These are phyloP conservation scores for Hydropsyche betteni DNA, from an alignment of 2,888 invertebrate species.

Conservation along the genomic window DNA sequence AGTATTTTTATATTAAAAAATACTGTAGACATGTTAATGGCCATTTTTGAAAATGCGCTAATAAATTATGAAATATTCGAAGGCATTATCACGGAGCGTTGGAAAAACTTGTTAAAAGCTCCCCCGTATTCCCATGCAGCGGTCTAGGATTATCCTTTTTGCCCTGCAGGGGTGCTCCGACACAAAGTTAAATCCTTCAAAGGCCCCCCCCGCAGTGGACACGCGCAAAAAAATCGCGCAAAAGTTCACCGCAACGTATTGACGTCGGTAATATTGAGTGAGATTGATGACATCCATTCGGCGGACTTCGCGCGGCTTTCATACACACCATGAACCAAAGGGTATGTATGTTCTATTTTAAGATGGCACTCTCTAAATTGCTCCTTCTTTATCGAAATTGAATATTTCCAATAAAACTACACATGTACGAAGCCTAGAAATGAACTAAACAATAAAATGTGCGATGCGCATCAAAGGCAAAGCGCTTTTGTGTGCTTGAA, in stretches of 20 bases:
- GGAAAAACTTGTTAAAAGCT: constrained; percentile 10
- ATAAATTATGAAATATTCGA: too few relatives aligned
- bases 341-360: too few relatives aligned
- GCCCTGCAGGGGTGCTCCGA: constrained; percentile 2
- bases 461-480: not conserved
- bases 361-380: too few relatives aligned
- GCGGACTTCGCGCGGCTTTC: constrained; percentile 10
- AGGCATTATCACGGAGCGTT: not conserved
- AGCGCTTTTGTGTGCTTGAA: constrained; percentile 2
- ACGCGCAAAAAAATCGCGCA: constrained; percentile 45
- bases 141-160: constrained; percentile 26
- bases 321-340: too few relatives aligned
- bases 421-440: too few relatives aligned
- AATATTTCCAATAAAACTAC: too few relatives aligned
- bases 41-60: too few relatives aligned
- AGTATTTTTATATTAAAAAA: too few relatives aligned
- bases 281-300: constrained; percentile 47
- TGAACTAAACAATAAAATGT: too few relatives aligned
- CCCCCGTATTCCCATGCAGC: not conserved
- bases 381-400: too few relatives aligned
- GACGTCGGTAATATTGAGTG: constrained; percentile 49
- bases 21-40: too few relatives aligned
- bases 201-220: constrained; percentile 37
- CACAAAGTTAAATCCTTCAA: constrained; percentile 44
- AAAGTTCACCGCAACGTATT: constrained; percentile 48